phyloP scores from a whole-genome alignment of 1,140 invertebrate genomes.

The Drosophila subobscura region DNA sequence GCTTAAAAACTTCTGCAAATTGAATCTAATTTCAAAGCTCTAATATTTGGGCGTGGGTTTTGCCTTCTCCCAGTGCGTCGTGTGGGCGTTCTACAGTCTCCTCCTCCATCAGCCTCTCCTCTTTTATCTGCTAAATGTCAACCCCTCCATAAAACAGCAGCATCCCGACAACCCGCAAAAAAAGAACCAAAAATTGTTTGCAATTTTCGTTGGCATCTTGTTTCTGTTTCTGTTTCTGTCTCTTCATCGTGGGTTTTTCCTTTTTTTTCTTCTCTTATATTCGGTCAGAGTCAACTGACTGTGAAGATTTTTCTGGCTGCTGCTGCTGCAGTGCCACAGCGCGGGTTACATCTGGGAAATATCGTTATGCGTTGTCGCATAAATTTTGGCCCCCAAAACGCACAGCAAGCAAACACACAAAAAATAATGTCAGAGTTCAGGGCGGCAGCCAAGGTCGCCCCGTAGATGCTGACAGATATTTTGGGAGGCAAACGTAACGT shows the following conservation, averaged over 20 bases:
- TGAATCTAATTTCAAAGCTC: background rate
- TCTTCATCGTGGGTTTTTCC: background rate
- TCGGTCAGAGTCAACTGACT: slow-evolving; percentile 37
- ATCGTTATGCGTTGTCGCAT: slow-evolving; percentile 54
- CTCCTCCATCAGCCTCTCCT: background rate
- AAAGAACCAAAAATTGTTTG: slow-evolving; percentile 8
- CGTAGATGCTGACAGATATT: slow-evolving; percentile 26
- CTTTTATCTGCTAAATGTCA: slow-evolving; percentile 26
- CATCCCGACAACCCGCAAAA: too few species aligned
- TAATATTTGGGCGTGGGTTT: background rate
- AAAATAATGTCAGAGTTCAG: slow-evolving; percentile 48
- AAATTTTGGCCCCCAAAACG: slow-evolving; percentile 32
- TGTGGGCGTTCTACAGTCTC: slow-evolving; percentile 20
- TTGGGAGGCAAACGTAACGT: slow-evolving; percentile 4
- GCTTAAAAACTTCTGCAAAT: too few species aligned
- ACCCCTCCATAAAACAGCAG: too few species aligned
- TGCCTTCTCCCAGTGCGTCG: slow-evolving; percentile 5
- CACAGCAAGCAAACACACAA: slow-evolving; percentile 8
- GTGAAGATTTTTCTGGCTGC: slow-evolving; percentile 49
- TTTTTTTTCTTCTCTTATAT: slow-evolving; percentile 3
- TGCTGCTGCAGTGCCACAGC: background rate
- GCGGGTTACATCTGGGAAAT: slow-evolving; percentile 50
- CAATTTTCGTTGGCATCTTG: slow-evolving; percentile 27
- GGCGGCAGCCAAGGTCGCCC: slow-evolving; percentile 15
- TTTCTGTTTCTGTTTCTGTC: background rate